phyloP scores from a whole-genome alignment of 2,888 invertebrate species.

The Meiosimyza decipiens region DNA sequence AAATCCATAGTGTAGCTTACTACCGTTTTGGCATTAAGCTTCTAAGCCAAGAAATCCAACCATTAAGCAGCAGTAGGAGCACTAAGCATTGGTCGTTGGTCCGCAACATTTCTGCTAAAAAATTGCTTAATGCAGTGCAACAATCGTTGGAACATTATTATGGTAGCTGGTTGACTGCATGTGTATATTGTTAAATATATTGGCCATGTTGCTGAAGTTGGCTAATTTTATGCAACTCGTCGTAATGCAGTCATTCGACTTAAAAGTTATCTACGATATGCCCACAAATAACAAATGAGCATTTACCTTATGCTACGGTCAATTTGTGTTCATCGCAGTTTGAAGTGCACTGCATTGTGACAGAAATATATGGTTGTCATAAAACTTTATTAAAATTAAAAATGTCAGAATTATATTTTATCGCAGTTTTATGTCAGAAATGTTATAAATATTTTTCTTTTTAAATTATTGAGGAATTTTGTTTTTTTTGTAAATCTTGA shows the following conservation, averaged over 20 bases:
- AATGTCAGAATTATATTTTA: too few relatives aligned
- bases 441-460: too few relatives aligned
- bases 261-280: neutral
- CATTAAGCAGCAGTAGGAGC: neutral
- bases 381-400: too few relatives aligned
- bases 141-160: neutral
- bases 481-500: too few relatives aligned
- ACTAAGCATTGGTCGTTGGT: neutral
- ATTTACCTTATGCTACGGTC: too few relatives aligned
- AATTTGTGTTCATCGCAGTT: too few relatives aligned
- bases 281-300: neutral
- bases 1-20: neutral
- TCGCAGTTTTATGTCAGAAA: too few relatives aligned
- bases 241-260: neutral
- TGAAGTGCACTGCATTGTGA: too few relatives aligned
- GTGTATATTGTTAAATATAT: neutral
- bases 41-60: neutral
- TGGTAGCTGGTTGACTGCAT: neutral
- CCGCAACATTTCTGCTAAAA: constrained; percentile 12
- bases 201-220: constrained; percentile 3
- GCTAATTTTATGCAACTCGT: constrained; percentile 17
- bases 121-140: constrained; percentile 5
- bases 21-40: neutral
- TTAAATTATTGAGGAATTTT: too few relatives aligned
- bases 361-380: too few relatives aligned